Percentiles rank a stretch among this genome's conserved stretches.
Evolutionary conservation across 2,888 invertebrate species (phyloP).

Genomic region (Eristalinus aeneus): DNA sequence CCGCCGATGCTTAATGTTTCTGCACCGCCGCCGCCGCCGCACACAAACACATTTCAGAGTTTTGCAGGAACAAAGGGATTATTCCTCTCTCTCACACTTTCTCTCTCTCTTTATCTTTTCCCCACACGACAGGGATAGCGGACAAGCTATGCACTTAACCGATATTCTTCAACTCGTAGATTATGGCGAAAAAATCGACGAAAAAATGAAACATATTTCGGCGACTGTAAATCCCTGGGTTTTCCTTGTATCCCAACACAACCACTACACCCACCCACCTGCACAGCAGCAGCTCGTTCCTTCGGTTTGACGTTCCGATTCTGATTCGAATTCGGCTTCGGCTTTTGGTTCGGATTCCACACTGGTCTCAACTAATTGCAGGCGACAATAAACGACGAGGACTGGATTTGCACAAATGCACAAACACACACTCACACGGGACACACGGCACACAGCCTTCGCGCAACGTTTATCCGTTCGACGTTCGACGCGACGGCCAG

Average conservation of each 20-base stretch:
- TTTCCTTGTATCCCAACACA: slow-evolving; percentile 12
- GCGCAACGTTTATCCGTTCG: not conserved
- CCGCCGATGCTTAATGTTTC: slow-evolving; percentile 41
- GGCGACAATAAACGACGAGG: not conserved
- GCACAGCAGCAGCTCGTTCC: slow-evolving; percentile 4
- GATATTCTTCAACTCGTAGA: slow-evolving; percentile 44
- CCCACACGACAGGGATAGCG: slow-evolving; percentile 20
- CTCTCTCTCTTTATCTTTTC: not conserved
- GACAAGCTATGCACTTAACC: slow-evolving; percentile 38
- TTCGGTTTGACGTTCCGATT: not conserved
- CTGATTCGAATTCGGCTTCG: not conserved
- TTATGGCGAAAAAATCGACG: slow-evolving; percentile 33
- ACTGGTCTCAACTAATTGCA: not conserved
- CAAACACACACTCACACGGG: not conserved
- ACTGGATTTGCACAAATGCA: not conserved
- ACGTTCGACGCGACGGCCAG: not conserved
- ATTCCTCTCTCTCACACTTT: not conserved
- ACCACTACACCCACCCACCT: slow-evolving; percentile 1
- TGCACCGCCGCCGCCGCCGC: not conserved
- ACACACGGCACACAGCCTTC: not conserved
- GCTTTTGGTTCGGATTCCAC: not conserved
- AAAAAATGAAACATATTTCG: slow-evolving; percentile 23
- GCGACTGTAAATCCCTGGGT: slow-evolving; percentile 45
- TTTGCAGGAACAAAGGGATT: slow-evolving; percentile 44
- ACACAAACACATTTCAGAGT: slow-evolving; percentile 18